Percentiles rank a stretch among this genome's conserved stretches.
These are phyloP conservation scores for Blomia tropicalis DNA, from an alignment of 2,888 invertebrate genomes.

Conservation along the genomic window DNA sequence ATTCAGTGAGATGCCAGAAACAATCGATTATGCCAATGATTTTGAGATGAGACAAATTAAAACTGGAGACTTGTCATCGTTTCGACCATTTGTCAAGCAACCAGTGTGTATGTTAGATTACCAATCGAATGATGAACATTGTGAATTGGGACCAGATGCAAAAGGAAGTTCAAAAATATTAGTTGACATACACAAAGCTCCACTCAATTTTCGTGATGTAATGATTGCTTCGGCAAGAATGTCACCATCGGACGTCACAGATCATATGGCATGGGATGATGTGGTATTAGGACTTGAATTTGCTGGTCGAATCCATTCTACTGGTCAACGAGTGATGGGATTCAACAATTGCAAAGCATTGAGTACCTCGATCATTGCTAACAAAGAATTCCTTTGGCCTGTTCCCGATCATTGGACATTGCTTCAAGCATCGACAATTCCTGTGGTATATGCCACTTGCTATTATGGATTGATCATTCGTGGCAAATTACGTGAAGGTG, in stretches of 20 bases:
- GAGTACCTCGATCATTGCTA: constrained; percentile 40
- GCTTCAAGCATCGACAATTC: constrained; percentile 38
- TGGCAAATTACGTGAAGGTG: constrained; percentile 33
- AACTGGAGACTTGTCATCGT: background rate
- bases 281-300: constrained; percentile 40
- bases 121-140: background rate
- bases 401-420: constrained; percentile 39
- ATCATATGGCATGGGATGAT: constrained; percentile 38
- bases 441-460: constrained; percentile 37
- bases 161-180: constrained; percentile 37
- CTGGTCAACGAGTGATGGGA: constrained; percentile 35
- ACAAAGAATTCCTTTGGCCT: constrained; percentile 34
- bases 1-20: background rate
- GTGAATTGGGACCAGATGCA: background rate
- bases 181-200: constrained; percentile 45
- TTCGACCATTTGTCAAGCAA: background rate
- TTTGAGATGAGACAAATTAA: background rate
- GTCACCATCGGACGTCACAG: constrained; percentile 62
- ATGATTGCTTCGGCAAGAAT: constrained; percentile 95
- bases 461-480: constrained; percentile 41
- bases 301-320: constrained; percentile 26
- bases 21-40: background rate
- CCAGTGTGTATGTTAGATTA: background rate
- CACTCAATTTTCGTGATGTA: constrained; percentile 46
- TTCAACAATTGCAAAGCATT: constrained; percentile 36